Percentiles rank a stretch among this genome's conserved stretches.
phyloP scores from a whole-genome alignment of 2,113 vertebrate genomes.

The Mesocricetus auratus region DNA sequence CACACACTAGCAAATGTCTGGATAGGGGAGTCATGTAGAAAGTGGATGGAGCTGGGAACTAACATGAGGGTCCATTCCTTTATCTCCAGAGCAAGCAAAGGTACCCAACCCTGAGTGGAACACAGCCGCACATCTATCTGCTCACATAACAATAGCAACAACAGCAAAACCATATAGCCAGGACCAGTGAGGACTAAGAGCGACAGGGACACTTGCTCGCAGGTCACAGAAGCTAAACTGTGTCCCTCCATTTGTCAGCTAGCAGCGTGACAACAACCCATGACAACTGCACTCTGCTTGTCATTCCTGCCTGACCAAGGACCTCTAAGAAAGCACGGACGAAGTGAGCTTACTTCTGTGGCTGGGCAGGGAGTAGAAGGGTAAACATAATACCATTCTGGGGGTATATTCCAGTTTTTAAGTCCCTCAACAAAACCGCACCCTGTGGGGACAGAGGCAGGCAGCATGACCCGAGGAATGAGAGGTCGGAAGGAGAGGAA shows the following conservation, averaged over 20 bases:
- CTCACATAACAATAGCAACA: not conserved
- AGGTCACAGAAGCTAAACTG: not conserved
- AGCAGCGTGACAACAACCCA: rapidly evolving
- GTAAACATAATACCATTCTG: not conserved
- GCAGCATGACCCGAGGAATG: not conserved
- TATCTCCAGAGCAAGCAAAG: not conserved
- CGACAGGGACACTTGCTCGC: not conserved
- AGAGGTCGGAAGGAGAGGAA: not conserved
- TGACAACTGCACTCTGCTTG: not conserved
- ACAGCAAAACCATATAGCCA: not conserved
- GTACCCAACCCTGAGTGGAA: rapidly evolving
- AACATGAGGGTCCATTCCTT: rapidly evolving
- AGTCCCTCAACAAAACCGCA: not conserved
- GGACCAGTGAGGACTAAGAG: not conserved
- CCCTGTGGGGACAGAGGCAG: not conserved
- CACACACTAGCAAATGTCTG: rapidly evolving
- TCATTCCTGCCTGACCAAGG: not conserved
- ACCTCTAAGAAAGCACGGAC: not conserved
- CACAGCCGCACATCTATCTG: not conserved
- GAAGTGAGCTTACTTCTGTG: not conserved
- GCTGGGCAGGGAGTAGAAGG: too few relatives aligned
- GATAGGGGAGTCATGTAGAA: too few relatives aligned
- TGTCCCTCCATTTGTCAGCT: too few relatives aligned
- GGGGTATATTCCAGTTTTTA: rapidly evolving
- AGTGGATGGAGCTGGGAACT: not conserved